Conservation (phyloP, 1,140 invertebrate species). For the Bilobella aurantiaca region DNA sequence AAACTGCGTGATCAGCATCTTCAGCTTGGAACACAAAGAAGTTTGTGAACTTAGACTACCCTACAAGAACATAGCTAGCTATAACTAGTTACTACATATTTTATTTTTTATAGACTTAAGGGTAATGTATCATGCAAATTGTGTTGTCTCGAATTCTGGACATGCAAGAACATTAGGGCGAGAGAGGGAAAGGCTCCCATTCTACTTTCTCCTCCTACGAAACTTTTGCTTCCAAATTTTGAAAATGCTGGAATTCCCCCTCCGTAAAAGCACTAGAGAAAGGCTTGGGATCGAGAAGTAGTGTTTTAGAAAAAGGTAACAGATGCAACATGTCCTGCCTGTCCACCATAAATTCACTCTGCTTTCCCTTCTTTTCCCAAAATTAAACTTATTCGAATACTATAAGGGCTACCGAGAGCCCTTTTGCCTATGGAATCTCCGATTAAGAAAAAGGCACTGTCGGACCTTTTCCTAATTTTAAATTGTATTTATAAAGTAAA, state of each 20-base stretch:
- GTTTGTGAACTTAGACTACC: too few relatives aligned
- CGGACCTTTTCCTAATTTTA: not conserved
- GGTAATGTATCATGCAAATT: slow-evolving; percentile 4
- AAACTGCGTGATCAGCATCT: too few relatives aligned
- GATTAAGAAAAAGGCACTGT: not conserved
- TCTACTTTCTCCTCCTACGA: not conserved
- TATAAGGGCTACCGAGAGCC: not conserved
- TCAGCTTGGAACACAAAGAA: too few relatives aligned
- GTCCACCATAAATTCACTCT: slow-evolving; percentile 6
- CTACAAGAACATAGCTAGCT: too few relatives aligned
- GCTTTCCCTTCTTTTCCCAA: not conserved
- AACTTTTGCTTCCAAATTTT: not conserved
- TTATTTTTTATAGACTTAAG: too few relatives aligned
- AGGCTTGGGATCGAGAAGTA: not conserved
- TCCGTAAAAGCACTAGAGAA: not conserved
- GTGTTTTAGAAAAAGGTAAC: not conserved
- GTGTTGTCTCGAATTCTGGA: not conserved
- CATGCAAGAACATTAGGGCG: not conserved
- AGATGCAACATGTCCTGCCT: not conserved
- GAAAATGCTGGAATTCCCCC: not conserved
- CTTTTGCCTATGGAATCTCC: not conserved
- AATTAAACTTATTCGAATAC: not conserved
- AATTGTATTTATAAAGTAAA: not conserved
- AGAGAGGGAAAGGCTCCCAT: not conserved
- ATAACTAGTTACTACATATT: too few relatives aligned